phyloP scores from a whole-genome alignment of 2,797 vertebrate genomes.

The Clarias pachynema region DNA sequence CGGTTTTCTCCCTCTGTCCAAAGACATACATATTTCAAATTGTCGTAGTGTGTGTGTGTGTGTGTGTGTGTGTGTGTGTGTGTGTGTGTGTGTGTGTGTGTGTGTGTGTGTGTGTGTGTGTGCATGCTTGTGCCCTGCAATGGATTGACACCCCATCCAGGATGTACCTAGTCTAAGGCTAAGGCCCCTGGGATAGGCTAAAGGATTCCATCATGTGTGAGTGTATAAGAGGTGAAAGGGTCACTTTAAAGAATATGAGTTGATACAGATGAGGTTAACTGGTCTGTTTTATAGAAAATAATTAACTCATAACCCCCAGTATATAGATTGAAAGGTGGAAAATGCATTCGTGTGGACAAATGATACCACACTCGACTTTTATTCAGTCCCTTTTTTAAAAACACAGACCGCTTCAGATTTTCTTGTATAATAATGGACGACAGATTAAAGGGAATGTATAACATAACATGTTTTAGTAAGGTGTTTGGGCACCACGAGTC shows the following conservation, averaged over 20 bases:
- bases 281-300: neutral
- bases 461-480: neutral
- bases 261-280: neutral
- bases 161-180: too few species aligned
- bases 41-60: too few species aligned
- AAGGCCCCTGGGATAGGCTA: too few species aligned
- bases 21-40: too few species aligned
- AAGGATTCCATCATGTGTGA: too few species aligned
- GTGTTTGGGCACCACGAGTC: neutral
- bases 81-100: too few species aligned
- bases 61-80: too few species aligned
- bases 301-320: neutral
- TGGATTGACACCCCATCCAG: too few species aligned
- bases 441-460: neutral
- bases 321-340: too few species aligned
- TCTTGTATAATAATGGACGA: neutral
- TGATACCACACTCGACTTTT: neutral
- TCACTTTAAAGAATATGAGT: neutral
- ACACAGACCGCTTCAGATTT: conserved; percentile 57
- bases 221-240: neutral
- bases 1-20: too few species aligned
- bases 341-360: neutral
- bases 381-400: neutral
- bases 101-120: too few species aligned
- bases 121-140: too few species aligned